Base-by-base conservation (phyloP, 2,888 invertebrate genomes). In the Noctua fimbriata region DNA sequence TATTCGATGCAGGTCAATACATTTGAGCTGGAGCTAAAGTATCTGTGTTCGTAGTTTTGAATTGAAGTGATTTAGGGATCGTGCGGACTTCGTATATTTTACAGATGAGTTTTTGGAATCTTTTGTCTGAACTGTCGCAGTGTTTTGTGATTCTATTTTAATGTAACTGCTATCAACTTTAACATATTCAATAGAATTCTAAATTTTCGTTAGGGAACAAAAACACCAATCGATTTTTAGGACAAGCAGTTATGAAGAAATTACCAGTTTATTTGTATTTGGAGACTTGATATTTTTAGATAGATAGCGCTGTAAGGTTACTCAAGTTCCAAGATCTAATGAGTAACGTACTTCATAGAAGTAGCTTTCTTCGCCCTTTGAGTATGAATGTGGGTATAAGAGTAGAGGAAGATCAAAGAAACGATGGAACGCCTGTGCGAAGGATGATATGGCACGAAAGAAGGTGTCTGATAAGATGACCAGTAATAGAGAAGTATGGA, bases 1-100 rank as follows among this genome's bases (percentile, higher is more conserved):
- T 90, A 90, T 89, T 90, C 90, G 86, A 90, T 91, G 90, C 92
- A 92, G 92, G 93, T 93, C 93, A 93, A 92, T 93, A 93, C 93
- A 92, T 92, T 92, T 89, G 90, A 90, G 90, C 84, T 87, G 82
- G 88, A 83, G 82, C 87, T 88, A 84, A 89, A 90, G 88, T 91
- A 89, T 92, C 89, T 90, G 83, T 83, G 86, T 82, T 82, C 69
- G 71, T 67, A 84, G 82, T 86, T 83, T 74, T 73, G 74, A 69
- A 84, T 58, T 36, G 67, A 80, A 80, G 80, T 83, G 85, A 90
- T 88, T 88, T 89, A 89, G 79, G 70, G 84, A 79, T 79, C 47
- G 75, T 71, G 58, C 60, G 74, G 79, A 80, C 55, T 81, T 80
- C n/a, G 32, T 58, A 14, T 76, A n/a, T 71, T 81, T 80, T 76